Evolutionary conservation across 2,113 vertebrate genomes (phyloP).

Genomic region (Paramormyrops kingsleyae): DNA sequence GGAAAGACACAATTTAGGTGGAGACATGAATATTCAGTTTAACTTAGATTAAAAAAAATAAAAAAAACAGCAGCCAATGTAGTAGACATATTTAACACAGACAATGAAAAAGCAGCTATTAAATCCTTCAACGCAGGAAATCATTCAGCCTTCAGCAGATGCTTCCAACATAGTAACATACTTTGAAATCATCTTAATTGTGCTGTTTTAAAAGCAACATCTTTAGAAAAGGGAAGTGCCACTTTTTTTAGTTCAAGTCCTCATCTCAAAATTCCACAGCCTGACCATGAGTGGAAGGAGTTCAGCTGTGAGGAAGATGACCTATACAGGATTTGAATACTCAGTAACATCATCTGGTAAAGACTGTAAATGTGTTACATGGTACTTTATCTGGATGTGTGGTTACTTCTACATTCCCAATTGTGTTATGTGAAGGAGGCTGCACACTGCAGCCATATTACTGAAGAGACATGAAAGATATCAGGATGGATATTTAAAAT

Average conservation of each 20-base stretch:
- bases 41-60: background rate
- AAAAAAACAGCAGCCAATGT: background rate
- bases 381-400: background rate
- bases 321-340: background rate
- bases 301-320: background rate
- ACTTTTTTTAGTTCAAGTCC: background rate
- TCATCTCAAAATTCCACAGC: background rate
- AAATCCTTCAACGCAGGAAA: background rate
- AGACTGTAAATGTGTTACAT: background rate
- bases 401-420: background rate
- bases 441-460: background rate
- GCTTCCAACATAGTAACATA: background rate
- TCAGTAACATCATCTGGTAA: background rate
- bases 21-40: background rate
- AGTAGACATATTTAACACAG: background rate
- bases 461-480: background rate
- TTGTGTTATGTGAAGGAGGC: background rate
- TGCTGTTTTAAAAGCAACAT: background rate
- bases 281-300: background rate
- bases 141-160: background rate
- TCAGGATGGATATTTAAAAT: background rate
- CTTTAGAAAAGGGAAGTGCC: background rate
- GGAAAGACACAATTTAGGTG: background rate
- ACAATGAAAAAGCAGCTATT: background rate
- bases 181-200: background rate